These are phyloP conservation scores for Drosophila melanogaster DNA, from an alignment of 1,140 invertebrate genomes.

Conservation along the genomic window Release_6_plus_ISO1_MT NT_037436.4:3742001-3742500, in stretches of 20 bases:
- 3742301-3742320: slow-evolving; percentile 88
- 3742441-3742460: slow-evolving; percentile 17
- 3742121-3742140: slow-evolving; percentile 31
- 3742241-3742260: slow-evolving; percentile 70
- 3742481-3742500: slow-evolving; percentile 86
- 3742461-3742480: slow-evolving; percentile 70
- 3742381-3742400: slow-evolving; percentile 52
- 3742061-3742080: slow-evolving; percentile 69
- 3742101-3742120: slow-evolving; percentile 52
- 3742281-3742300: slow-evolving; percentile 88
- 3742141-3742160: slow-evolving; percentile 6
- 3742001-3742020: slow-evolving; percentile 79
- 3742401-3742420: slow-evolving; percentile 51
- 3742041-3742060: slow-evolving; percentile 73
- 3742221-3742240: slow-evolving; percentile 57
- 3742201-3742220: slow-evolving; percentile 32
- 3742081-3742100: slow-evolving; percentile 34
- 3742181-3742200: slow-evolving; percentile 9
- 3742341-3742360: slow-evolving; percentile 84
- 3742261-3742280: slow-evolving; percentile 86
- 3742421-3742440: not conserved
- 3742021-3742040: slow-evolving; percentile 67
- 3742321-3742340: slow-evolving; percentile 85
- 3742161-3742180: not conserved
- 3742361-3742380: slow-evolving; percentile 76